These are phyloP conservation scores for Pemphredon lugubris DNA, from an alignment of 2,888 invertebrate genomes.

Conservation along the genomic window DNA sequence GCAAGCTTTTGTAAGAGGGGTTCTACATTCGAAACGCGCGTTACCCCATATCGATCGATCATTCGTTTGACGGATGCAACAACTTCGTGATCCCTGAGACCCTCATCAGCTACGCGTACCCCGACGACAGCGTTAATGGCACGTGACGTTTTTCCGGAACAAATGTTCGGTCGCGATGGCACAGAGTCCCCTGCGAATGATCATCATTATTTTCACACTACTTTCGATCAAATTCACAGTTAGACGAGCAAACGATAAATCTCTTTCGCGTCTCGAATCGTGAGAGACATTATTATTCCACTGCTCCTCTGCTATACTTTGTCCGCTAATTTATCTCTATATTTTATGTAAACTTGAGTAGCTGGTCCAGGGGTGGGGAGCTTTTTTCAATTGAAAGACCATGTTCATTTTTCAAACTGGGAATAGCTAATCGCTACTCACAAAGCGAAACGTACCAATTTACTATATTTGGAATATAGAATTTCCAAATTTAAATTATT, in stretches of 20 bases:
- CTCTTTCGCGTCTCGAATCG: neutral
- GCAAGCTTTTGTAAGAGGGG: neutral
- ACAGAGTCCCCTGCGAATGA: neutral
- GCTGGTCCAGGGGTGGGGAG: no score
- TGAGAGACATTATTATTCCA: no score
- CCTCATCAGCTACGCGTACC: neutral
- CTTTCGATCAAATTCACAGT: neutral
- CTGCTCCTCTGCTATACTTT: no score
- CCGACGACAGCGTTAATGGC: neutral
- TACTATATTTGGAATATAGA: no score
- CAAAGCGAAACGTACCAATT: no score
- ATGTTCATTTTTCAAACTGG: no score
- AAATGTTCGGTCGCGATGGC: neutral
- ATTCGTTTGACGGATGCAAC: constrained; percentile 5
- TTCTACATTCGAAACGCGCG: neutral
- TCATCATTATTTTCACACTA: neutral
- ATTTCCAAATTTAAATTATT: no score
- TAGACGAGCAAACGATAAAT: neutral
- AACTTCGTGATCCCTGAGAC: neutral
- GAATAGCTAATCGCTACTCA: no score
- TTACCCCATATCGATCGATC: constrained; percentile 20
- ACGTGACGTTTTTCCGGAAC: neutral
- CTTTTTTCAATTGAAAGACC: no score
- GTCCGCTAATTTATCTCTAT: no score
- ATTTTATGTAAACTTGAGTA: no score